Evolutionary conservation across 2,797 vertebrate genomes (phyloP), one percentile per base, ranked within the genome.

Genomic region (Poecilia wingei): DNA sequence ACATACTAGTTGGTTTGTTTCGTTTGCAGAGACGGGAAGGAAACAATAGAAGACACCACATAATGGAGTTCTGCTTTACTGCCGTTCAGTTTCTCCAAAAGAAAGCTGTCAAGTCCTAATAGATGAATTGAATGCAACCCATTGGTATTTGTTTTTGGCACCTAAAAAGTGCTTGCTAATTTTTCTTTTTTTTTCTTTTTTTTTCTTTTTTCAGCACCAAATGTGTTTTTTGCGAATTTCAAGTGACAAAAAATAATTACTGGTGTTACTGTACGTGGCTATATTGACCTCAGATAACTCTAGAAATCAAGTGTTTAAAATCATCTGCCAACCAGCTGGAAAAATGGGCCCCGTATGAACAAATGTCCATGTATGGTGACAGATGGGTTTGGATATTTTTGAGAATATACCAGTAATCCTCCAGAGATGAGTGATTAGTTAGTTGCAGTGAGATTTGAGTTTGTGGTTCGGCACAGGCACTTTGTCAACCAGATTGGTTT

Each of bases 1-100:
- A 86, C 78, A 78, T 80, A 76, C 84, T 85, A 86, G 88, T 85
- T 86, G 78, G 81, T 85, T 80, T 81, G 75, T 85, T 89, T 77
- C 68, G 45, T 14, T 45, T 36, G 89, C 85, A 75, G 76, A 85
- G 79, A 14, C 87, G 88, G 87, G 82, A 89, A 90, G 90, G 86
- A 92, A 92, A 80, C 81, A 76, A 91, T 88, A 89, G 85, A 84
- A 84, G 82, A 89, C 74, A 83, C 72, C 82, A 82, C 79, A 82
- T 82, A 86, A 75, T 84, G 82, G 69, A 82, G 78, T 82, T 61
- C 82, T 75, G 55, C 84, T 84, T 92, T 90, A 82, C 86, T 86
- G 79, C 82, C 61, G 1, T 47, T 77, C 80, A 82, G 70, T 77
- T 81, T 55, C 82, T 84, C 76, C 76, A 72, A 79, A 78, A 80